Conservation (phyloP, 2,113 vertebrate genomes). For the Desmodus rotundus region DNA sequence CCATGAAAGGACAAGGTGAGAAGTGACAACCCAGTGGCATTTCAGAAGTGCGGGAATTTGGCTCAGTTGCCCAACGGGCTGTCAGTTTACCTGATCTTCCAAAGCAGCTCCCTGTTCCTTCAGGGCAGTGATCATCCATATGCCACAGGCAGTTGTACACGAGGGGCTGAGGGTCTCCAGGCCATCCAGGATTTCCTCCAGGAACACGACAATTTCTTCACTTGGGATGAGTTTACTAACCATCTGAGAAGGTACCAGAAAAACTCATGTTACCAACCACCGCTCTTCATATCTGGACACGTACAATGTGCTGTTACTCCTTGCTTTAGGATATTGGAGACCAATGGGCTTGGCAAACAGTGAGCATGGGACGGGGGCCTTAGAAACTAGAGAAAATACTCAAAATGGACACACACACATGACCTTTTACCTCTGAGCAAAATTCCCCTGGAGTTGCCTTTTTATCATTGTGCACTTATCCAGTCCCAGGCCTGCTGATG, state of each 20-base stretch:
- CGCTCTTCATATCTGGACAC: neutral
- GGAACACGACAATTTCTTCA: conserved; percentile 60
- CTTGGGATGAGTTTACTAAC: conserved; percentile 60
- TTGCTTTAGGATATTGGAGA: neutral
- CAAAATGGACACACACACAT: neutral
- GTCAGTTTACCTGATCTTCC: conserved; percentile 63
- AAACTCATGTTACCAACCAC: neutral
- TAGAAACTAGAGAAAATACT: neutral
- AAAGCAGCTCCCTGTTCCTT: conserved; percentile 58
- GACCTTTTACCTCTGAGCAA: neutral
- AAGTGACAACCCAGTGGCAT: neutral
- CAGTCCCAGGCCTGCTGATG: neutral
- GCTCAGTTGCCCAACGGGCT: neutral
- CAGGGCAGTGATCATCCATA: conserved; percentile 54
- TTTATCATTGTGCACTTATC: conserved; percentile 5
- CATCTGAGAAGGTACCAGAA: conserved; percentile 53
- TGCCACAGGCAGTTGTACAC: conserved; percentile 52
- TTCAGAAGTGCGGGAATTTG: neutral
- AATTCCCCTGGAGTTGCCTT: neutral
- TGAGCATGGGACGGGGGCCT: neutral
- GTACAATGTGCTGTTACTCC: neutral
- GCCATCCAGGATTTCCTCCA: conserved; percentile 67
- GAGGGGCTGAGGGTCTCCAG: conserved; percentile 58
- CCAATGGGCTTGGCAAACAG: neutral
- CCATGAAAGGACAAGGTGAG: neutral